Conservation (phyloP, 2,113 vertebrate species). For the Ailuropoda melanoleuca region DNA sequence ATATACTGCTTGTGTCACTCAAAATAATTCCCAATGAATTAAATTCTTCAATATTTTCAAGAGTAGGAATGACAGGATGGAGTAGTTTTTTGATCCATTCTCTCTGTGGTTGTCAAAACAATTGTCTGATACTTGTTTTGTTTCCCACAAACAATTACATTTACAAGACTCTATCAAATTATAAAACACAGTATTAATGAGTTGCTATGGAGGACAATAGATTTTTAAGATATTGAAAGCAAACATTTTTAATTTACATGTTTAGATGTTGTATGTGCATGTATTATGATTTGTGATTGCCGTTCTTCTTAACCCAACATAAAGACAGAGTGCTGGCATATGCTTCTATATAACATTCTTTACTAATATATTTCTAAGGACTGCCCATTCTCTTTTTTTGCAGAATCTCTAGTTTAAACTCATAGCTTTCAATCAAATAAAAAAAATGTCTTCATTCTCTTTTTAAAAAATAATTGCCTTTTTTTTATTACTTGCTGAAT, state of each 20-base stretch:
- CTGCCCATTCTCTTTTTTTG: not conserved
- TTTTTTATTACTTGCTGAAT: not conserved
- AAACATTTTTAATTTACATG: not conserved
- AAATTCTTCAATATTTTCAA: not conserved
- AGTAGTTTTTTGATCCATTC: not conserved
- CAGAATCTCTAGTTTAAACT: not conserved
- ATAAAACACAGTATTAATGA: not conserved
- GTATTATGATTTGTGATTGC: not conserved
- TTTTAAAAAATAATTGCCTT: not conserved
- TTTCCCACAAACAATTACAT: not conserved
- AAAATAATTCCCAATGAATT: not conserved
- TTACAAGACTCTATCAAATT: not conserved
- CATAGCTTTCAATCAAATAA: slow-evolving; percentile 13
- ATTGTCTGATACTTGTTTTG: not conserved
- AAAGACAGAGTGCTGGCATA: not conserved
- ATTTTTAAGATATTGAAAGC: not conserved
- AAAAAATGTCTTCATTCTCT: not conserved
- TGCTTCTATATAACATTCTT: not conserved
- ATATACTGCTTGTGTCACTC: not conserved
- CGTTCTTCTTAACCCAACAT: not conserved
- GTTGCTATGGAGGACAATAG: not conserved
- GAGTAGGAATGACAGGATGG: not conserved
- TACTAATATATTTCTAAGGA: not conserved
- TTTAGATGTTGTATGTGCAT: not conserved
- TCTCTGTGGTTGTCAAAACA: not conserved